Evolutionary conservation across 2,888 invertebrate species (phyloP).

Genomic region (Pristionchus fissidentatus): DNA sequence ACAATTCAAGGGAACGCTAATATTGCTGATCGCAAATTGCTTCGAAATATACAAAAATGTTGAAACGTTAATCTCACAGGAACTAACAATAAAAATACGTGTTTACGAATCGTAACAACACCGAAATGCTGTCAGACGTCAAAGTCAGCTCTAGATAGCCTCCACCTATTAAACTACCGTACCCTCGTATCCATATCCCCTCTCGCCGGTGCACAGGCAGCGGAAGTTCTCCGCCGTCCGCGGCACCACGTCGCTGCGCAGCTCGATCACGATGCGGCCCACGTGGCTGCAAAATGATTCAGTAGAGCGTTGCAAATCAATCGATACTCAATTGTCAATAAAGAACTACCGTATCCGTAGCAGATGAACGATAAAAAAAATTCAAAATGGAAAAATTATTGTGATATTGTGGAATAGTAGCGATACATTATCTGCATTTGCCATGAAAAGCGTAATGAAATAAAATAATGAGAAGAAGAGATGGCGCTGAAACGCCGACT

Average conservation of each 20-base stretch:
- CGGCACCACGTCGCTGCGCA: constrained; percentile 92
- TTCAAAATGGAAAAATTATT: no score
- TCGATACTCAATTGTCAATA: background rate
- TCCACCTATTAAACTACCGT: constrained; percentile 72
- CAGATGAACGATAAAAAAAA: background rate
- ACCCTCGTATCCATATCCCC: constrained; percentile 94
- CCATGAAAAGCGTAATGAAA: background rate
- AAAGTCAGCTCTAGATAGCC: background rate
- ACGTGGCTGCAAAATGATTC: constrained; percentile 56
- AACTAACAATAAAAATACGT: no score
- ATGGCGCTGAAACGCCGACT: no score
- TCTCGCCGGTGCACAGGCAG: constrained; percentile 81
- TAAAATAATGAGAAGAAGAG: background rate
- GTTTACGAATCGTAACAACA: no score
- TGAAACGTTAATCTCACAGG: no score
- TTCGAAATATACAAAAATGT: no score
- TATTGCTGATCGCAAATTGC: no score
- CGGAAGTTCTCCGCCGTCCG: constrained; percentile 84
- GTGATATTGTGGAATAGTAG: no score
- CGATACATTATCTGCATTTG: no score
- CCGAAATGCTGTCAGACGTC: background rate
- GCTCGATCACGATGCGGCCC: constrained; percentile 91
- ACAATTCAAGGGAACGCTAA: no score
- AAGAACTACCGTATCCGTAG: background rate
- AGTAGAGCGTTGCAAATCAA: background rate